Conservation (phyloP, 2,113 vertebrate genomes). For the Theropithecus gelada region DNA sequence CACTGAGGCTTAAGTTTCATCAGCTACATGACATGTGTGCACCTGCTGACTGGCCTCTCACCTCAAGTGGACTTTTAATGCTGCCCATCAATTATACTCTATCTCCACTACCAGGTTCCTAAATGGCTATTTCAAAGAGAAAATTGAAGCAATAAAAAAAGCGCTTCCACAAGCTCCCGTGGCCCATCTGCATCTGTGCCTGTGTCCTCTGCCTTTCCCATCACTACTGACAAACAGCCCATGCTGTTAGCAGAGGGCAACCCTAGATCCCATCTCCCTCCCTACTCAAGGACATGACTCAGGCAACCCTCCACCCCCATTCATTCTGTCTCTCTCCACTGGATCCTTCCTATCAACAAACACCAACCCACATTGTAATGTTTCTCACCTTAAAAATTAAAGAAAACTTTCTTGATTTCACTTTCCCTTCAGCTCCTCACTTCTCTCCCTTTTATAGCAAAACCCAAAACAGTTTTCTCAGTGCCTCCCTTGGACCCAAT, state of each 20-base stretch:
- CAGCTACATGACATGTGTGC: background rate
- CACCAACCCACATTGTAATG: background rate
- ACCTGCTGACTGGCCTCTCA: background rate
- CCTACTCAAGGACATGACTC: background rate
- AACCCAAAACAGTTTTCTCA: background rate
- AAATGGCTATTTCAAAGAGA: conserved; percentile 30
- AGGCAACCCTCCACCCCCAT: background rate
- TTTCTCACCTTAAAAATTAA: background rate
- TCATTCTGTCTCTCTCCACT: background rate
- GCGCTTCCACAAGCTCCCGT: background rate
- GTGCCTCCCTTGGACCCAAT: background rate
- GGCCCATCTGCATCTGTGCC: background rate
- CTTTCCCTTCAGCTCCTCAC: background rate
- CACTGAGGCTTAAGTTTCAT: background rate
- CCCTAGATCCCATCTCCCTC: too few species aligned
- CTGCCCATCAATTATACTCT: conserved; percentile 31
- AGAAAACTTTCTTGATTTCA: background rate
- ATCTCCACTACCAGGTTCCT: background rate
- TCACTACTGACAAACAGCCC: background rate
- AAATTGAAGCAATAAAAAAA: conserved; percentile 33
- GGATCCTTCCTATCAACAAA: background rate
- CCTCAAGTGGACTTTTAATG: conserved; percentile 34
- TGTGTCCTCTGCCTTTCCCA: background rate
- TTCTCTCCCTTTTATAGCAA: background rate
- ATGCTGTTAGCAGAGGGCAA: too few species aligned